A percentile compares a stretch with the other conserved stretches of the same genome.
These are phyloP conservation scores for Globicephala melas DNA, from an alignment of 2,113 vertebrate species.

Conservation along the genomic window DNA sequence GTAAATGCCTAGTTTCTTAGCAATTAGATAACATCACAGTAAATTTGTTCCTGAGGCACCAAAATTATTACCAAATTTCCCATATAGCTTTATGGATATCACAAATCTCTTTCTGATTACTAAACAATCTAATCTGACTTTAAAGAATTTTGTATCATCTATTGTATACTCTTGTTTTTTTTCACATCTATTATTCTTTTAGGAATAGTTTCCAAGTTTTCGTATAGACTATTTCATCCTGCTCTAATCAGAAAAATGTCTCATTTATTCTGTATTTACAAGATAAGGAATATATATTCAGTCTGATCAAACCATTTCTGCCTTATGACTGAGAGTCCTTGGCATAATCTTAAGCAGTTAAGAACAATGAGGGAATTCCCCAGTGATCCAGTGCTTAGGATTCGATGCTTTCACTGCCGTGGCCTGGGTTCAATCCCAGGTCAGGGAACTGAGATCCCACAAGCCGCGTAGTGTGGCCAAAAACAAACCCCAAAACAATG, in stretches of 20 bases:
- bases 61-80: background rate
- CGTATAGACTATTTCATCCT: background rate
- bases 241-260: background rate
- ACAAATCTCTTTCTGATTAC: background rate
- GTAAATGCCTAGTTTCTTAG: background rate
- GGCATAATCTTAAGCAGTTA: slow-evolving; percentile 10
- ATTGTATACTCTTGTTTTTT: background rate
- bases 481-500: background rate
- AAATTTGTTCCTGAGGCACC: background rate
- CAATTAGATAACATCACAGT: background rate
- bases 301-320: background rate
- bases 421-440: background rate
- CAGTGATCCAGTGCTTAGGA: background rate
- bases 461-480: background rate
- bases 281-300: background rate
- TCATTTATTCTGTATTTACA: background rate
- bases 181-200: background rate
- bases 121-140: background rate
- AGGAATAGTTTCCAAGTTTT: background rate
- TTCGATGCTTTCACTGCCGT: fast-evolving
- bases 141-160: background rate
- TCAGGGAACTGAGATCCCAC: background rate
- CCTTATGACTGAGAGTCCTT: background rate
- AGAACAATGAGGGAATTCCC: background rate
- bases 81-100: background rate